These are phyloP conservation scores for Caenorhabditis brenneri DNA, from an alignment of 1,140 invertebrate species.

Conservation along the genomic window DNA sequence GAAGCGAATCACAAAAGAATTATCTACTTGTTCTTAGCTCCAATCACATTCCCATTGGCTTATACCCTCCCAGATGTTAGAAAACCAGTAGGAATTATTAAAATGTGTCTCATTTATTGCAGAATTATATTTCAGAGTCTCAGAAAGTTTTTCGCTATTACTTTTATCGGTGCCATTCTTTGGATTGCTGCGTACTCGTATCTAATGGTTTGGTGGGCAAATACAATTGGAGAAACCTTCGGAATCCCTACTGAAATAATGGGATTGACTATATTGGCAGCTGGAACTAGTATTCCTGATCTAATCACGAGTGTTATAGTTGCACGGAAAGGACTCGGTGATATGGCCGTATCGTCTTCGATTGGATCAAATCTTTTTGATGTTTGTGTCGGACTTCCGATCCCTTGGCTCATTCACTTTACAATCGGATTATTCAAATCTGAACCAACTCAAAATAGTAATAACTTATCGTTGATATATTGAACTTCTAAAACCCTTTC, in stretches of 20 bases:
- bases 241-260: slow-evolving; percentile 72
- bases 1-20: slow-evolving; percentile 82
- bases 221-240: slow-evolving; percentile 71
- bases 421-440: slow-evolving; percentile 71
- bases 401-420: slow-evolving; percentile 92
- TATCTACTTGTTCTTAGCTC: slow-evolving; percentile 88
- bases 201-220: slow-evolving; percentile 73
- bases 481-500: neutral
- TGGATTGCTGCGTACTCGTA: slow-evolving; percentile 76
- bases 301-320: slow-evolving; percentile 72
- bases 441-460: slow-evolving; percentile 22
- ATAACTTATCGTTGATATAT: no score
- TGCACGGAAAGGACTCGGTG: slow-evolving; percentile 76
- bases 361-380: slow-evolving; percentile 99
- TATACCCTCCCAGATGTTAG: slow-evolving; percentile 86
- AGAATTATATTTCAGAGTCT: neutral
- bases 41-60: slow-evolving; percentile 92
- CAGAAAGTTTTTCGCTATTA: slow-evolving; percentile 84
- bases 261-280: slow-evolving; percentile 73
- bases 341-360: slow-evolving; percentile 98
- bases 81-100: slow-evolving; percentile 25
- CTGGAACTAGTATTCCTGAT: slow-evolving; percentile 74
- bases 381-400: slow-evolving; percentile 89
- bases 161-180: slow-evolving; percentile 85
- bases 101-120: neutral